Evolutionary conservation across 2,888 invertebrate species (phyloP).

Genomic region (Ligdia adustata): DNA sequence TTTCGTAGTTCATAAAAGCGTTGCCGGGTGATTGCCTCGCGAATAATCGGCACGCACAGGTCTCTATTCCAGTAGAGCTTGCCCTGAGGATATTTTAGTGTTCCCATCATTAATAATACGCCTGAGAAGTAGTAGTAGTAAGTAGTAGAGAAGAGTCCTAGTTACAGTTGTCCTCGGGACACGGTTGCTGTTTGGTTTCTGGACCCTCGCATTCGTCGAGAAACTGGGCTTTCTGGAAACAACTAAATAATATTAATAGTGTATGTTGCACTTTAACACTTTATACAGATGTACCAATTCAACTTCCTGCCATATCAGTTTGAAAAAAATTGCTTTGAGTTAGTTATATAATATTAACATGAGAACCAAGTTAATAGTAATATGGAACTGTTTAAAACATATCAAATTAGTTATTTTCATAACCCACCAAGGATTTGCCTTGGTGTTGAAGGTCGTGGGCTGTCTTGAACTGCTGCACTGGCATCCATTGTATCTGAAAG

Average conservation of each 20-base stretch:
- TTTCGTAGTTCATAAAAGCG: constrained; percentile 20
- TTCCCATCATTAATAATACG: constrained; percentile 21
- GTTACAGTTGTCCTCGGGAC: constrained; percentile 1
- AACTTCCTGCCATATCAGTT: neutral
- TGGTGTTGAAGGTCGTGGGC: neutral
- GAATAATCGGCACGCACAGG: constrained; percentile 17
- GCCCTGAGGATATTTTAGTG: constrained; percentile 17
- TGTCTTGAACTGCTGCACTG: neutral
- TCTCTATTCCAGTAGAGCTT: constrained; percentile 22
- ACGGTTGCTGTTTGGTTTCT: constrained; percentile 1
- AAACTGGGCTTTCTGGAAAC: constrained; percentile 2
- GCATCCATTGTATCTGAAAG: neutral
- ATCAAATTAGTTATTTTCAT: neutral
- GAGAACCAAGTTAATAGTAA: neutral
- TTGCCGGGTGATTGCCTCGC: constrained; percentile 17
- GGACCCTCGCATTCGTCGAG: neutral
- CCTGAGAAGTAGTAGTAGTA: constrained; percentile 20
- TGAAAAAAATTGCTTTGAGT: neutral
- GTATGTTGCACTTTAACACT: neutral
- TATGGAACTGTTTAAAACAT: neutral
- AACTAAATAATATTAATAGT: neutral
- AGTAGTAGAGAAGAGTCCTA: too few relatives aligned
- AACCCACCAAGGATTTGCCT: neutral
- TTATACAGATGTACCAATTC: neutral
- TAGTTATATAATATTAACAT: neutral